These are phyloP conservation scores for Lathamus discolor DNA, from an alignment of 2,113 vertebrate species.

Conservation along the genomic window DNA sequence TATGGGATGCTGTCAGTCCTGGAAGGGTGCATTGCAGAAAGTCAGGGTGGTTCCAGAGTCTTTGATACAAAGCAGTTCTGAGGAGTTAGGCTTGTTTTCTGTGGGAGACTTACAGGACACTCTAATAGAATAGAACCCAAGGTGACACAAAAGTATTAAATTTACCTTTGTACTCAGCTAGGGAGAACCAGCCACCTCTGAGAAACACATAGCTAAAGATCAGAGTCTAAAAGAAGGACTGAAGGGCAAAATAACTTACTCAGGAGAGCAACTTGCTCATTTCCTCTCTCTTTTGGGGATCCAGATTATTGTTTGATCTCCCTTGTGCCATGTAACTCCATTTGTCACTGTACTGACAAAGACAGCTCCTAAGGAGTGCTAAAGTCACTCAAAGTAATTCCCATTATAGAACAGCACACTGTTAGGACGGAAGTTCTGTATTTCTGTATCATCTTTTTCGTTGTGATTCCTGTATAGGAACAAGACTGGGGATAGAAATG, in stretches of 20 bases:
- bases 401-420: not conserved
- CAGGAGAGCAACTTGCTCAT: not conserved
- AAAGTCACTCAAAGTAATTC: not conserved
- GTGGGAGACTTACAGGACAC: not conserved
- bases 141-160: constrained; percentile 47
- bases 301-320: not conserved
- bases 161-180: constrained; percentile 44
- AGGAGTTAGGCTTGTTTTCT: constrained; percentile 44
- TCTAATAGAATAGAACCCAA: constrained; percentile 31
- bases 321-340: not conserved
- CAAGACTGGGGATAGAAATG: not conserved
- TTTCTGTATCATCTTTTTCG: not conserved
- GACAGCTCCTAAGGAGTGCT: not conserved
- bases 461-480: not conserved
- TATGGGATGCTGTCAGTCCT: not conserved
- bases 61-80: constrained; percentile 20
- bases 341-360: not conserved
- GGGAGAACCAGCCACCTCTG: constrained; percentile 10
- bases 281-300: not conserved
- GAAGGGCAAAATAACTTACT: not conserved
- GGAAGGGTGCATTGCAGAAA: not conserved
- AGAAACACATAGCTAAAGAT: not conserved
- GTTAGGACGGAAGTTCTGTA: not conserved
- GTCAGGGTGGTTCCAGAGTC: not conserved
- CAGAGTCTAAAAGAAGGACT: not conserved